Conservation (phyloP, 2,113 vertebrate species). For the Amblyopsis rosae region DNA sequence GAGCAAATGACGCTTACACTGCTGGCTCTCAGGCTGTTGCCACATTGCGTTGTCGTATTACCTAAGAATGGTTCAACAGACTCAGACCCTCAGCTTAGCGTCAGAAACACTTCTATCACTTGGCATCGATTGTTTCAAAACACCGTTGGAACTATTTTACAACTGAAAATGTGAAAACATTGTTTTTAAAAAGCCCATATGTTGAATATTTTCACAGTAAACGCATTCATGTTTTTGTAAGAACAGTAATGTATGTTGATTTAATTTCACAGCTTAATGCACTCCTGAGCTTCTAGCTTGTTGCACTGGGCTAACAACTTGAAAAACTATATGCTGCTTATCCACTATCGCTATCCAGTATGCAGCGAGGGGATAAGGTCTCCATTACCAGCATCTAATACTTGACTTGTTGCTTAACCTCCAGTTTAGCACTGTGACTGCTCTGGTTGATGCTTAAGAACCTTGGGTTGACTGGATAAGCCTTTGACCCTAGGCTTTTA, state of each 20-base stretch:
- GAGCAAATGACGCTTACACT: too few relatives aligned
- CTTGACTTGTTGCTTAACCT: neutral
- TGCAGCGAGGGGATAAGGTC: constrained; percentile 2
- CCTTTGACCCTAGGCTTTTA: too few relatives aligned
- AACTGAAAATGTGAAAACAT: too few relatives aligned
- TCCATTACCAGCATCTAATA: neutral
- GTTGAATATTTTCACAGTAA: too few relatives aligned
- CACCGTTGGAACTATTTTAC: too few relatives aligned
- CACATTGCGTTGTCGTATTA: constrained; percentile 7
- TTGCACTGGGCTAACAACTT: constrained; percentile 2
- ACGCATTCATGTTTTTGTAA: too few relatives aligned
- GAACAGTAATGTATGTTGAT: too few relatives aligned
- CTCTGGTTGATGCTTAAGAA: neutral
- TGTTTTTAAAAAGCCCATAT: too few relatives aligned
- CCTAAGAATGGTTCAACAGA: neutral
- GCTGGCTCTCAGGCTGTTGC: neutral
- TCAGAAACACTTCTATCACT: constrained; percentile 7
- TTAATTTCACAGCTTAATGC: too few relatives aligned
- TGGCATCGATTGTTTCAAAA: neutral
- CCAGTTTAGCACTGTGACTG: constrained; percentile 21
- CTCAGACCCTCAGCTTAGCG: neutral
- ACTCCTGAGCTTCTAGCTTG: neutral
- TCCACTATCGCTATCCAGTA: constrained; percentile 6
- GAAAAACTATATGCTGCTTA: constrained; percentile 5
- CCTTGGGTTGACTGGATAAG: too few relatives aligned